Conservation (phyloP, 1,140 invertebrate species). For the Drosophila sucinea region DNA sequence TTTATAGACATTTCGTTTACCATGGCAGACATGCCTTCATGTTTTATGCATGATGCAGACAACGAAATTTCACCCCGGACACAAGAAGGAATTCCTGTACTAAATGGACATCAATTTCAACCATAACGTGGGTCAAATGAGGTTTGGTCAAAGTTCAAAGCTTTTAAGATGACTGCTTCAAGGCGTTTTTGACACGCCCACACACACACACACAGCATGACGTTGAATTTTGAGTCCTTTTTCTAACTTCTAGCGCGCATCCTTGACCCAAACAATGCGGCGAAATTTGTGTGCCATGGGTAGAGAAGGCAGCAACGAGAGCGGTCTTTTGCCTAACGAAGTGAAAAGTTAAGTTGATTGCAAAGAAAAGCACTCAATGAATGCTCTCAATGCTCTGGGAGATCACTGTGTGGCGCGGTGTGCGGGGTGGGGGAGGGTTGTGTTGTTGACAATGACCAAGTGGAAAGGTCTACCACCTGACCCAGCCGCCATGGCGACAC, state of each 20-base stretch:
- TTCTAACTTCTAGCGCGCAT: conserved; percentile 32
- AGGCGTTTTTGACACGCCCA: conserved; percentile 28
- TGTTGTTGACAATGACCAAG: conserved; percentile 46
- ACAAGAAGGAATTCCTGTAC: conserved; percentile 43
- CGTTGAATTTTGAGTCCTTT: conserved; percentile 26
- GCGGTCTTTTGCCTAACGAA: conserved; percentile 25
- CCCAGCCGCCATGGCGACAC: conserved; percentile 36
- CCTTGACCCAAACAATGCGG: conserved; percentile 71
- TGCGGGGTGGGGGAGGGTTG: no score
- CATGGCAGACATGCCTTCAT: conserved; percentile 56
- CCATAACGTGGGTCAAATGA: conserved; percentile 10
- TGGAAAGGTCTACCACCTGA: conserved; percentile 52
- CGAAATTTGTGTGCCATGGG: conserved; percentile 51
- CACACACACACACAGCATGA: conserved; percentile 36
- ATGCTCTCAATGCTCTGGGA: not conserved
- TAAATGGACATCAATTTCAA: conserved; percentile 28
- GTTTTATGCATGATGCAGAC: conserved; percentile 62
- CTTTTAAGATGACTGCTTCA: conserved; percentile 42
- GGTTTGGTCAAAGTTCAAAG: conserved; percentile 56
- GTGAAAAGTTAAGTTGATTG: conserved; percentile 44
- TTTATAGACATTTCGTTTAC: conserved; percentile 43
- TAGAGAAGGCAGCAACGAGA: not conserved
- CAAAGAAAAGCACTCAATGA: conserved; percentile 26
- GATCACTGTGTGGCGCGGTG: not conserved
- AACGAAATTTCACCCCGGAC: conserved; percentile 30